phyloP scores from a whole-genome alignment of 2,888 invertebrate genomes.

The Lasioglossum figueresi region DNA sequence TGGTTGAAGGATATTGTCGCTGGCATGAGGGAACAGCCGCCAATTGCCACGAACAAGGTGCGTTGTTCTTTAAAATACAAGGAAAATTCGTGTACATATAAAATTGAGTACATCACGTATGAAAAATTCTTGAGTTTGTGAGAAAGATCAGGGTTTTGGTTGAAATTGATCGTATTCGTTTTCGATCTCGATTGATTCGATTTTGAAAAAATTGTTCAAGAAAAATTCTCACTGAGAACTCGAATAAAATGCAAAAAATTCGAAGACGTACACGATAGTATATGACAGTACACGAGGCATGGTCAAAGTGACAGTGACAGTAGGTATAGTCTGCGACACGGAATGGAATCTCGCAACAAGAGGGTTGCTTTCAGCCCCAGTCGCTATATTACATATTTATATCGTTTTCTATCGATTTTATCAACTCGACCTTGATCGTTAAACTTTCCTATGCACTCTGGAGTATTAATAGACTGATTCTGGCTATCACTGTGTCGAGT shows the following conservation, averaged over 20 bases:
- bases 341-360: background rate
- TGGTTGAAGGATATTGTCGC: slow-evolving; percentile 77
- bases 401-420: background rate
- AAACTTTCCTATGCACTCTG: background rate
- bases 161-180: too few species aligned
- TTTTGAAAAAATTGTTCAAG: background rate
- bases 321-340: background rate
- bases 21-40: slow-evolving; percentile 71
- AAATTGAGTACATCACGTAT: background rate
- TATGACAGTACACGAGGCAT: background rate
- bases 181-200: too few species aligned
- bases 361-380: background rate
- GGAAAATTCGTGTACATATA: background rate
- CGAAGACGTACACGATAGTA: background rate
- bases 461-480: background rate
- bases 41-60: slow-evolving; percentile 73
- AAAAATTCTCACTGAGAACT: background rate
- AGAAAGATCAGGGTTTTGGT: too few species aligned
- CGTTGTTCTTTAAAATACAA: slow-evolving; percentile 22
- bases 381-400: background rate
- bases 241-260: background rate
- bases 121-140: background rate
- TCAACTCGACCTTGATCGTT: background rate
- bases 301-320: background rate
- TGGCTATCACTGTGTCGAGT: background rate